These are phyloP conservation scores for Eumerus sabulonum DNA, from an alignment of 2,888 invertebrate species.

Conservation along the genomic window DNA sequence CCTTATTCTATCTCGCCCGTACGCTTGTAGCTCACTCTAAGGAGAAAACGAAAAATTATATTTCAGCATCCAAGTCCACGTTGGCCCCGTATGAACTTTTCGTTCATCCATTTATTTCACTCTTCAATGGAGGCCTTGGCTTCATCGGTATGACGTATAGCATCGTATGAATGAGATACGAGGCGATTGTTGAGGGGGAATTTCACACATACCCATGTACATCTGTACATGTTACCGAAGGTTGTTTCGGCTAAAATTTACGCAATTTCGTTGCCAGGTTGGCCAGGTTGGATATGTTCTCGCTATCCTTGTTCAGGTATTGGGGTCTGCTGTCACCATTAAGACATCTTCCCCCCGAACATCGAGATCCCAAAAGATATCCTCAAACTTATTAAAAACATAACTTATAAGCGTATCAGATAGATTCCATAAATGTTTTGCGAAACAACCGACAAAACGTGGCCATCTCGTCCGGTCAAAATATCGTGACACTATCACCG, in stretches of 20 bases:
- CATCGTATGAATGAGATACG: slow-evolving; percentile 3
- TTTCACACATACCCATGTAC: slow-evolving; percentile 14
- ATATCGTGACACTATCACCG: neutral
- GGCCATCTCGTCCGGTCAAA: neutral
- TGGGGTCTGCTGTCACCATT: neutral
- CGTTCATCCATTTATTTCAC: slow-evolving; percentile 26
- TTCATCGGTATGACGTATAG: slow-evolving; percentile 11
- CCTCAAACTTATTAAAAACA: slow-evolving; percentile 39
- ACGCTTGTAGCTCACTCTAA: neutral
- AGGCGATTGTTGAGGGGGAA: slow-evolving; percentile 23
- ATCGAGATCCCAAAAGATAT: slow-evolving; percentile 1
- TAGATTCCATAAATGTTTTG: slow-evolving; percentile 1
- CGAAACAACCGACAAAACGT: no score
- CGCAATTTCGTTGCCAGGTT: slow-evolving; percentile 36
- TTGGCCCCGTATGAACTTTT: slow-evolving; percentile 32
- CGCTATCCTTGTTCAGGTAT: slow-evolving; percentile 1
- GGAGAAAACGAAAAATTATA: slow-evolving; percentile 34
- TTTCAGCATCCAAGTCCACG: slow-evolving; percentile 44
- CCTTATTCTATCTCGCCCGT: neutral
- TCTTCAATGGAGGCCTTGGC: neutral
- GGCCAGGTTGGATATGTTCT: slow-evolving; percentile 37
- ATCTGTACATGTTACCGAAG: neutral
- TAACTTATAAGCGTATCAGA: slow-evolving; percentile 21
- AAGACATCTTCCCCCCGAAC: neutral
- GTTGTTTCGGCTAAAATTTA: slow-evolving; percentile 26